Conservation (phyloP, 2,888 invertebrate species). For the Mylabris sibirica region DNA sequence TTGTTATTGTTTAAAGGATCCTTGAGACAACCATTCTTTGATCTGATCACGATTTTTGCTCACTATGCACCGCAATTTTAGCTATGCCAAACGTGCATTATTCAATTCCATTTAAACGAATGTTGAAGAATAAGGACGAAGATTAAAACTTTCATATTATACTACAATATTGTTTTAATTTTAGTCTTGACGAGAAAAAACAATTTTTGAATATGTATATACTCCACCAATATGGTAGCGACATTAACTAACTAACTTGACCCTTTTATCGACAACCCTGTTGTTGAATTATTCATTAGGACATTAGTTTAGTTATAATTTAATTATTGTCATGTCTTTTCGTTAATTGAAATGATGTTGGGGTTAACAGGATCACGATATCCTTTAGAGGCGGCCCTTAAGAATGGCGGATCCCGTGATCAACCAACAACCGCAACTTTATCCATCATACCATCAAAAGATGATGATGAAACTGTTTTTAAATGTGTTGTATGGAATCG, state of each 20-base stretch:
- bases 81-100: background rate
- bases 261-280: background rate
- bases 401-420: conserved; percentile 75
- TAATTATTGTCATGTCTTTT: background rate
- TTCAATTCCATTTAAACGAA: too few relatives aligned
- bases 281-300: background rate
- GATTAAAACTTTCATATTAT: too few relatives aligned
- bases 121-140: too few relatives aligned
- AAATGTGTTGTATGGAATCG: conserved; percentile 90
- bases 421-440: conserved; percentile 80
- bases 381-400: conserved; percentile 74
- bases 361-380: conserved; percentile 68
- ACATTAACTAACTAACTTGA: background rate
- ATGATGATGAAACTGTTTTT: conserved; percentile 85
- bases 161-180: too few relatives aligned
- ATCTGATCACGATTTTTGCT: background rate
- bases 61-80: background rate
- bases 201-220: too few relatives aligned
- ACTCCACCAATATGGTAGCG: background rate
- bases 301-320: background rate
- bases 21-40: background rate
- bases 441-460: conserved; percentile 77
- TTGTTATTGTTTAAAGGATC: background rate
- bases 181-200: too few relatives aligned
- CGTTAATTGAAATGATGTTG: background rate